Base-by-base conservation (phyloP, 2,113 vertebrate species). In the Antidorcas marsupialis region DNA sequence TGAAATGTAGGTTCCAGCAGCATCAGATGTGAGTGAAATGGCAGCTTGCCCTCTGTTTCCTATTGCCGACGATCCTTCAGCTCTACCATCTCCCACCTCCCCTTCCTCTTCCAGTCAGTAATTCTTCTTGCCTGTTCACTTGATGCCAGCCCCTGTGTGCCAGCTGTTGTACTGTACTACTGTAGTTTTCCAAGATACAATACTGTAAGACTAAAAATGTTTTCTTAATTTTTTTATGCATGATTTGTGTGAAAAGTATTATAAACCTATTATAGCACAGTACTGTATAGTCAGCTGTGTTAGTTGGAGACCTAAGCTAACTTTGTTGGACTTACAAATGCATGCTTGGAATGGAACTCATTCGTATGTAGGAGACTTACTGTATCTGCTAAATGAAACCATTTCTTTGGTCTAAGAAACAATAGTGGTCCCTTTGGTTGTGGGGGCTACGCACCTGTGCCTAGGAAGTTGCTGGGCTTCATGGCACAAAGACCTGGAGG, bases 341-440 rank as follows among this genome's bases (percentile, higher is more conserved):
- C 36, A 27, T 0, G 0, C 12, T 39, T 43, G 39, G 71, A 1
- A 43, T 1, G 0, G 71, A 76, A 43, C 71, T 25, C 71, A 27
- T 43, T 76, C 12, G 0, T 76, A 76, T 43, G 36, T 76, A 76
- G 71, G 36, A 27, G 71, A 43, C 71, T 43, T 43, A 27, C 23
- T 43, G 71, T 43, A 43, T 6, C 30, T 67, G 47, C 3, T 89
- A 47, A 39, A 10, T 50, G 33, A 45, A 12, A 71, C 19, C 67
- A 71, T 71, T 39, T 71, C n/a, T 94, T 83, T 52, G 6, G 59
- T n/a, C 23, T 71, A 60, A 86, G 67, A 83, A 57, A 53, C 30
- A 28, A 1, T 5, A 84, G 30, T 23, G 8, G 30, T 89, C 7
- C 0, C 17, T 91, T 79, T 91, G 36, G 13, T 81, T 78, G 45